Evolutionary conservation across 92 coral and sea anemone genomes (phyloP), one percentile per base, ranked within the genome.

Genomic region (Porites cylindrica): DNA sequence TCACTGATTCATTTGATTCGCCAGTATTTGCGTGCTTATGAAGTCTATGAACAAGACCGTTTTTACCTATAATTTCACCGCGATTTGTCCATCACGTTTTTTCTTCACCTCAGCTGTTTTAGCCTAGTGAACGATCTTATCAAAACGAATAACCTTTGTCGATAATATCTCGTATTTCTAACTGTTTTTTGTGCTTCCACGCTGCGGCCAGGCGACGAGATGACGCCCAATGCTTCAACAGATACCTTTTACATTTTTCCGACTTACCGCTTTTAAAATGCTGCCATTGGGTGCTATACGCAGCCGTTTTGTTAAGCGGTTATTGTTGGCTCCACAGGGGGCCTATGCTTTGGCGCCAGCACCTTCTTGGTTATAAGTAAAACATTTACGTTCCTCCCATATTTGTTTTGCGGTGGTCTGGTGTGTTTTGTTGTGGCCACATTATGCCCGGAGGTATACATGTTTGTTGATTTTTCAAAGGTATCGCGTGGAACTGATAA

Each of bases 311-410:
- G 54, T 43, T 72, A 64, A 65, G 87, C 72, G 79, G 79, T 83
- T 75, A 52, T 64, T 20, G 43, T 1, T 62, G 52, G 47, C 82
- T 12, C 93, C 32, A 66, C 83, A 66, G 93, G 88, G 82, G 51
- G 81, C 58, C 52, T 60, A 23, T 64, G 50, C 78, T 83, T 81
- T 54, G 93, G 90, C 88, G 87, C 93, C 93, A 86, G 72, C 75
- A 56, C 77, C 78, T 64, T 54, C 76, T 51, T 70, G 52, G 29
- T 51, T 63, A 50, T 80, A 65, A 61, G 56, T 66, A 86, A 78
- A 77, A 66, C 89, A 51, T 67, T 51, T 10, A 12, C 65, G 76
- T 82, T 18, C 12, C 60, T 78, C 61, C 18, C 61, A 47, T 47
- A 67, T 71, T 70, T 71, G 79, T 86, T 80, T 86, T 72, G 84